Evolutionary conservation across 2,797 vertebrate species (phyloP).

Genomic region (Rhabdophis nuchalis): DNA sequence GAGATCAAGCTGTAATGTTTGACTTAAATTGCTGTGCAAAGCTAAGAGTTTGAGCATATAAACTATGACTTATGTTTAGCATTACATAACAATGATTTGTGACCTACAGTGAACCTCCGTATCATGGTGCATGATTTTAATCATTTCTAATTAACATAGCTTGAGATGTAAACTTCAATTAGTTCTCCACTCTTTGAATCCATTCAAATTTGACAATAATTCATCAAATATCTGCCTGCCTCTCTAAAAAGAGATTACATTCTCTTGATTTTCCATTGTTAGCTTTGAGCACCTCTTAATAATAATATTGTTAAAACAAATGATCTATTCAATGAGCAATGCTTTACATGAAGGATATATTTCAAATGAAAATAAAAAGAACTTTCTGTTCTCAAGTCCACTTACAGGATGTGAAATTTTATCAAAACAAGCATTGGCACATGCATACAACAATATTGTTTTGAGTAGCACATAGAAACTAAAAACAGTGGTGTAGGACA

Average conservation of each 20-base stretch:
- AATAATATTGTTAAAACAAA: slow-evolving; percentile 12
- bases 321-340: background rate
- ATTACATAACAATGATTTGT: background rate
- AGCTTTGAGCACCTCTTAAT: slow-evolving; percentile 34
- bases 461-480: slow-evolving; percentile 30
- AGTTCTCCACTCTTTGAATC: background rate
- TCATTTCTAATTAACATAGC: background rate
- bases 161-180: background rate
- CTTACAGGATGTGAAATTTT: slow-evolving; percentile 14
- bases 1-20: background rate
- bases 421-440: slow-evolving; percentile 30
- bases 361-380: slow-evolving; percentile 48
- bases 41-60: background rate
- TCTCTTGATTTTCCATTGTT: slow-evolving; percentile 15
- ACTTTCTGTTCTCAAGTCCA: slow-evolving; percentile 53
- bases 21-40: background rate
- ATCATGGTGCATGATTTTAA: slow-evolving; percentile 9
- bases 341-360: slow-evolving; percentile 40
- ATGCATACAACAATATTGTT: slow-evolving; percentile 37
- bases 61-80: background rate
- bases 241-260: slow-evolving; percentile 14
- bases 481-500: background rate
- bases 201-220: background rate
- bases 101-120: background rate
- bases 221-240: slow-evolving; percentile 6